Percentiles rank a stretch among this genome's conserved stretches.
Evolutionary conservation across 2,888 invertebrate species (phyloP).

Genomic region (Belgica antarctica): DNA sequence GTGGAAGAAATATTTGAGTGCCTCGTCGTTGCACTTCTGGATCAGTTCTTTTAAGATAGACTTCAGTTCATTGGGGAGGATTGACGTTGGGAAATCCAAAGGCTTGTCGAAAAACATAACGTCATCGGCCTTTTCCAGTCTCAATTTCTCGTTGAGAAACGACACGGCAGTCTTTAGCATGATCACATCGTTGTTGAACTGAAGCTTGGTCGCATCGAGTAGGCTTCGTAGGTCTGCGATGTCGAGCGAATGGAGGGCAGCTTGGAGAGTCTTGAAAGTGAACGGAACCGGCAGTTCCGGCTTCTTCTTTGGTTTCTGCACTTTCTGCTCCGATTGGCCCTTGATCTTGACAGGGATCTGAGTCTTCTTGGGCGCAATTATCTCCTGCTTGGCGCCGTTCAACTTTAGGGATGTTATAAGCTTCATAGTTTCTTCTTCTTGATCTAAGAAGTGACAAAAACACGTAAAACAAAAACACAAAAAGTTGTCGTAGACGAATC

Average conservation of each 20-base stretch:
- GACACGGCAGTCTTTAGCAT: slow-evolving; percentile 20
- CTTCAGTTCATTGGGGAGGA: neutral
- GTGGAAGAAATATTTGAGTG: slow-evolving; percentile 34
- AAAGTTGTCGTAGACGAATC: too few species aligned
- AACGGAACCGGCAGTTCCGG: neutral
- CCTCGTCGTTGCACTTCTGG: neutral
- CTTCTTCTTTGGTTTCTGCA: neutral
- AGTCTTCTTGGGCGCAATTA: neutral
- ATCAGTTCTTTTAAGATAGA: neutral
- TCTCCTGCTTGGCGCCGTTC: neutral
- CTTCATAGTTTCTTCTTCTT: neutral
- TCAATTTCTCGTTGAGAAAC: slow-evolving; percentile 10
- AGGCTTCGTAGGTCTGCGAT: neutral
- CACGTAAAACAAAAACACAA: too few species aligned
- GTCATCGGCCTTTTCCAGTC: neutral
- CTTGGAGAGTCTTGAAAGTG: neutral
- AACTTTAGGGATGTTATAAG: neutral
- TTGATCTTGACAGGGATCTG: slow-evolving; percentile 27
- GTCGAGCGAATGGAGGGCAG: neutral
- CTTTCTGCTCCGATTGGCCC: neutral
- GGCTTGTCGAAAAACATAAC: slow-evolving; percentile 1
- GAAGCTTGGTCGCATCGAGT: neutral
- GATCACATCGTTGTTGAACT: slow-evolving; percentile 15
- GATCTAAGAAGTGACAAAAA: too few species aligned
- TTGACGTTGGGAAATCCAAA: neutral